phyloP scores from a whole-genome alignment of 2,888 invertebrate genomes.

The Scrobipalpa costella region DNA sequence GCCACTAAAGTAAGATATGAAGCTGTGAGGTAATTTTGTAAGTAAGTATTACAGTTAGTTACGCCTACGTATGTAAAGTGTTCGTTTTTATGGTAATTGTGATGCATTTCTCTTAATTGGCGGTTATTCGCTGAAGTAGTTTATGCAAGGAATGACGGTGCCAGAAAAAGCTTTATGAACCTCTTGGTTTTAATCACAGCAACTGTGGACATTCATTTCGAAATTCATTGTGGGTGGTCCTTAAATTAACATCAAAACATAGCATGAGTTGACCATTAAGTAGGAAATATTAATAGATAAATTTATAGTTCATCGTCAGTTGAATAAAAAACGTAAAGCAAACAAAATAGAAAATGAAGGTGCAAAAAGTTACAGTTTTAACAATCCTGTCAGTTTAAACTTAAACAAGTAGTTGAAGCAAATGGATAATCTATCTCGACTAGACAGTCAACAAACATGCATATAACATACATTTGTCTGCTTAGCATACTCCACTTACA shows the following conservation, averaged over 20 bases:
- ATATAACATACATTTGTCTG: slow-evolving; percentile 12
- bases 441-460: slow-evolving; percentile 15
- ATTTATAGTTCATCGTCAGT: neutral
- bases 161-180: slow-evolving; percentile 13
- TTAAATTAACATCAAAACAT: neutral
- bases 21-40: slow-evolving; percentile 19
- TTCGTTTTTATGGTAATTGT: slow-evolving; percentile 17
- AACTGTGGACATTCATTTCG: neutral
- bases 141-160: slow-evolving; percentile 12
- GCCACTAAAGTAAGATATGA: slow-evolving; percentile 37
- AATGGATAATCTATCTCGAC: slow-evolving; percentile 1
- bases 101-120: slow-evolving; percentile 14
- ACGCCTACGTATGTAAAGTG: slow-evolving; percentile 9
- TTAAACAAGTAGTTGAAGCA: neutral
- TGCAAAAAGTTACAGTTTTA: neutral
- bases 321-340: neutral
- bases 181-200: slow-evolving; percentile 9
- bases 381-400: neutral
- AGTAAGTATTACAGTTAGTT: slow-evolving; percentile 15
- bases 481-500: slow-evolving; percentile 10
- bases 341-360: neutral
- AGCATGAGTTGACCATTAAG: neutral
- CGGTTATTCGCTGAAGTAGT: neutral
- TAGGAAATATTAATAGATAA: neutral
- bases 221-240: slow-evolving; percentile 11